Evolutionary conservation across 2,113 vertebrate genomes (phyloP).

Genomic region (Carassius auratus): DNA sequence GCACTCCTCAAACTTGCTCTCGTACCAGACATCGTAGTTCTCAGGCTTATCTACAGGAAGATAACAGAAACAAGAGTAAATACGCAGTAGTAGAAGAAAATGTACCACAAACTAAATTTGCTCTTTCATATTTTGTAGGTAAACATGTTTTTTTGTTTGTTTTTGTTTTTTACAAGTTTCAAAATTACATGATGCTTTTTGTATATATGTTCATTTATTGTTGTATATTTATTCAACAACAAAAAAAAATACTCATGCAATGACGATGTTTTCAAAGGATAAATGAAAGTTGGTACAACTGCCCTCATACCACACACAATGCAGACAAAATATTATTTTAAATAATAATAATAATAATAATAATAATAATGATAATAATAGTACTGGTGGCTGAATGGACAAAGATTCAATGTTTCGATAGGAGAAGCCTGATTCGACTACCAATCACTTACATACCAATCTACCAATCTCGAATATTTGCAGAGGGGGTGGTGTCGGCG

Average conservation of each 20-base stretch:
- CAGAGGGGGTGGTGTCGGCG: too few species aligned
- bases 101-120: background rate
- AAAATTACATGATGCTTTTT: background rate
- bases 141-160: too few species aligned
- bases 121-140: background rate
- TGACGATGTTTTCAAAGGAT: background rate
- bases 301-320: background rate
- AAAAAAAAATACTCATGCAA: background rate
- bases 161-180: background rate
- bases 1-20: slow-evolving; percentile 97
- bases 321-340: too few species aligned
- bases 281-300: background rate
- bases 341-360: too few species aligned
- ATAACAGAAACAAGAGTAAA: background rate
- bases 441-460: too few species aligned
- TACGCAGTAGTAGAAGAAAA: background rate
- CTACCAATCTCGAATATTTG: too few species aligned
- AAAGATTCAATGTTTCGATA: too few species aligned
- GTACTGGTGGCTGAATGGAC: too few species aligned
- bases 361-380: too few species aligned
- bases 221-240: background rate
- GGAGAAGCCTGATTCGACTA: too few species aligned
- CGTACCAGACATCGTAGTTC: slow-evolving; percentile 96
- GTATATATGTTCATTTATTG: background rate
- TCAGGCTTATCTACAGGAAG: slow-evolving; percentile 90